Evolutionary conservation across 2,888 invertebrate genomes (phyloP).

Genomic region (Acanthosepion lycidas): DNA sequence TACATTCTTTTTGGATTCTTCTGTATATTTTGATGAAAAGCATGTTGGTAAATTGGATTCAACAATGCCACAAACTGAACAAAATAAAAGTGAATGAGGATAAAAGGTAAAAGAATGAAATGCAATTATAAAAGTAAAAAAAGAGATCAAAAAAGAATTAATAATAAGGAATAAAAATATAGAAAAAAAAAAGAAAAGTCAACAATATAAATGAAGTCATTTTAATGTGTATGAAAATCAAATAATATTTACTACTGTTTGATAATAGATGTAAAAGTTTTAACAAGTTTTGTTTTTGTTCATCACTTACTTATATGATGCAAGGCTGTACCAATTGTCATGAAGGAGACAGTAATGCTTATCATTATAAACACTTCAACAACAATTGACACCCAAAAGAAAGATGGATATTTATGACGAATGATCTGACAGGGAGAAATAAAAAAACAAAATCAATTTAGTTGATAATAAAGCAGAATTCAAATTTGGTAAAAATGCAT

Average conservation of each 20-base stretch:
- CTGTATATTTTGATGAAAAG: background rate
- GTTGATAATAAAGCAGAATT: too few species aligned
- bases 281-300: background rate
- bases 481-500: too few species aligned
- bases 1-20: background rate
- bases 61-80: conserved; percentile 41
- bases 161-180: too few species aligned
- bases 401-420: conserved; percentile 63
- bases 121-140: background rate
- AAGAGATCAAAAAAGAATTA: background rate
- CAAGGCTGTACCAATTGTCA: conserved; percentile 71
- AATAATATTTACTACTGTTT: too few species aligned
- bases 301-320: conserved; percentile 71
- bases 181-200: too few species aligned
- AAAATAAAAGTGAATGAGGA: background rate
- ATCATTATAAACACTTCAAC: conserved; percentile 72
- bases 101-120: background rate
- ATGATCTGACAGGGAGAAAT: conserved; percentile 64
- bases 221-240: too few species aligned
- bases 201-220: too few species aligned
- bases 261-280: too few species aligned
- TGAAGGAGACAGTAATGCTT: conserved; percentile 73
- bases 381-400: conserved; percentile 70
- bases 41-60: background rate
- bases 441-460: background rate